Conservation (phyloP, 2,888 invertebrate genomes). For the Hoplodrina ambigua region DNA sequence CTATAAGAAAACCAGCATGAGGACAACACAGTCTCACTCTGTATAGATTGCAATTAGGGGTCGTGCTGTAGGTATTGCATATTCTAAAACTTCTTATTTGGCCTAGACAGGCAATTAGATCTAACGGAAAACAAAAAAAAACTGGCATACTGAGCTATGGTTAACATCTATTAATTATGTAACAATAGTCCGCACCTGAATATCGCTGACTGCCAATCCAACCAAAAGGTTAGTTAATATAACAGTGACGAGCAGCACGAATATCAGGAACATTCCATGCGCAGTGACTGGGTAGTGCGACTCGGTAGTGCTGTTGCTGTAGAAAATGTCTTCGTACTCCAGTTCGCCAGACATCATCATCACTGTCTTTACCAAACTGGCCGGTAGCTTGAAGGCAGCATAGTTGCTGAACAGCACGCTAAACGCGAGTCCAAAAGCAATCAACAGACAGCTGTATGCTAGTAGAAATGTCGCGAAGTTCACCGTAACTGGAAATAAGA, state of each 20-base stretch:
- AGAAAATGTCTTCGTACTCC: constrained; percentile 96
- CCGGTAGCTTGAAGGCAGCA: constrained; percentile 92
- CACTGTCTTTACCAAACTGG: constrained; percentile 93
- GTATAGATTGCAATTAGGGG: no score
- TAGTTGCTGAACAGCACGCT: constrained; percentile 95
- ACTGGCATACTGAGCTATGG: not conserved
- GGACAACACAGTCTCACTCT: no score
- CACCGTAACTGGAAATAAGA: constrained; percentile 92
- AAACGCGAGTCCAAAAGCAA: constrained; percentile 95
- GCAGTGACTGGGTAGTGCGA: constrained; percentile 93
- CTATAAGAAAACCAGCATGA: no score
- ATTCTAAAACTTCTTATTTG: no score
- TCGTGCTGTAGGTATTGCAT: no score
- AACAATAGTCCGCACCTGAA: constrained; percentile 86
- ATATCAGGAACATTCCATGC: constrained; percentile 94
- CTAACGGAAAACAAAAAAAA: no score
- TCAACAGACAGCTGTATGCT: constrained; percentile 94
- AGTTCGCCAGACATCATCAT: constrained; percentile 97
- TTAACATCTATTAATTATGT: not conserved
- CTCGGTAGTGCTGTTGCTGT: constrained; percentile 86
- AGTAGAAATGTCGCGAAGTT: constrained; percentile 95
- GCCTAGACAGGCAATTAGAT: no score
- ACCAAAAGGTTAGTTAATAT: constrained; percentile 96
- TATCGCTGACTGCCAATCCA: constrained; percentile 96
- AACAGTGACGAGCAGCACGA: constrained; percentile 95